A percentile compares a stretch with the other conserved stretches of the same genome.
Evolutionary conservation across 2,797 vertebrate genomes (phyloP).

Genomic region (Poeciliopsis turneri): DNA sequence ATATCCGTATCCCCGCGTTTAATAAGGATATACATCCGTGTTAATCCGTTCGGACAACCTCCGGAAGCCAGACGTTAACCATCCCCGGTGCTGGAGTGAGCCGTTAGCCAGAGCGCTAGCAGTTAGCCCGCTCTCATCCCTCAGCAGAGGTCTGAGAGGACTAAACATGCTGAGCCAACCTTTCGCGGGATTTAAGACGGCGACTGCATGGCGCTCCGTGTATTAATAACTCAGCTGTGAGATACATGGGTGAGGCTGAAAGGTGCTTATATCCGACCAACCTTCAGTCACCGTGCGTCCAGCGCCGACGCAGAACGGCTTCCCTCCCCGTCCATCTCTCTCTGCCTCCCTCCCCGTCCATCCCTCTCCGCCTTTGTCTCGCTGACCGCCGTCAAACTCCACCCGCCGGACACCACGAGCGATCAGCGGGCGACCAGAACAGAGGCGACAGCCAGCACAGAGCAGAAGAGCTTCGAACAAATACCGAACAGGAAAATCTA

Average conservation of each 20-base stretch:
- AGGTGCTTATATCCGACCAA: slow-evolving; percentile 1
- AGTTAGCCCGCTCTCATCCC: slow-evolving; percentile 37
- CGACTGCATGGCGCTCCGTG: not conserved
- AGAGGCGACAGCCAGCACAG: slow-evolving; percentile 3
- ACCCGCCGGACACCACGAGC: slow-evolving; percentile 48
- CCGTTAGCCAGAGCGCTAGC: slow-evolving; percentile 51
- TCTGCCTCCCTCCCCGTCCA: slow-evolving; percentile 10
- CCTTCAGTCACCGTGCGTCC: slow-evolving; percentile 34
- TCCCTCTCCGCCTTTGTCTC: slow-evolving; percentile 68
- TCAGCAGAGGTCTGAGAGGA: not conserved
- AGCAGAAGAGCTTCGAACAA: not conserved
- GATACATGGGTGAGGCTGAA: not conserved
- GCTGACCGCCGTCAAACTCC: slow-evolving; percentile 55
- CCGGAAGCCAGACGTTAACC: not conserved
- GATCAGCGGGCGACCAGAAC: slow-evolving; percentile 9
- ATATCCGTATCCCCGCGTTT: not conserved
- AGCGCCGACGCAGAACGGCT: slow-evolving; percentile 5
- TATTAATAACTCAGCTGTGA: not conserved
- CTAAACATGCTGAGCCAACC: slow-evolving; percentile 21
- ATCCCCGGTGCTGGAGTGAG: slow-evolving; percentile 37
- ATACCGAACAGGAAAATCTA: not conserved
- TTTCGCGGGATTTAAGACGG: not conserved
- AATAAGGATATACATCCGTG: rapidly evolving
- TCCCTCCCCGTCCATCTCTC: slow-evolving; percentile 7
- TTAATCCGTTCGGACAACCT: not conserved